Percentiles rank a stretch among this genome's conserved stretches.
Evolutionary conservation across 1,140 invertebrate species (phyloP).

Genomic region (Anastrepha ludens): DNA sequence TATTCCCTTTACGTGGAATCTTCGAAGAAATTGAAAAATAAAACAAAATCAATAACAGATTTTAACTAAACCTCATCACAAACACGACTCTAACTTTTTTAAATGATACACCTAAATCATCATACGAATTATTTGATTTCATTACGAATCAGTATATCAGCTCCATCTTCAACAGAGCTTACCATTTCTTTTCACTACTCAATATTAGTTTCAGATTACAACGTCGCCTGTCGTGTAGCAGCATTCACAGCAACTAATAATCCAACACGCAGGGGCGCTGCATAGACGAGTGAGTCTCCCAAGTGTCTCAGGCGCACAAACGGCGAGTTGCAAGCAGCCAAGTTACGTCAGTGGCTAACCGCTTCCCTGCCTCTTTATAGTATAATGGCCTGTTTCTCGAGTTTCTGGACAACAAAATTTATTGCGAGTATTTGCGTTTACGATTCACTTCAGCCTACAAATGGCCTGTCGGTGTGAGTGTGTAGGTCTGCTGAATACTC

Average conservation of each 20-base stretch:
- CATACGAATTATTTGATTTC: not conserved
- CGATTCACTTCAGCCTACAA: slow-evolving; percentile 44
- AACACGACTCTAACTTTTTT: not conserved
- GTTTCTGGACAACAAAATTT: slow-evolving; percentile 34
- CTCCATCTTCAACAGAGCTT: slow-evolving; percentile 14
- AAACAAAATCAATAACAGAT: no score
- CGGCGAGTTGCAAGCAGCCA: not conserved
- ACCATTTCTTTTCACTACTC: not conserved
- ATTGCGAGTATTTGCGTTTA: slow-evolving; percentile 51
- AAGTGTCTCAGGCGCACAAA: slow-evolving; percentile 39
- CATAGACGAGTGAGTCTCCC: not conserved
- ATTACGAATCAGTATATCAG: not conserved
- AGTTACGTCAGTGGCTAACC: not conserved
- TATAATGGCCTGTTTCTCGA: not conserved
- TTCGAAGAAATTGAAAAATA: no score
- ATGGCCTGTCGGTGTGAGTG: not conserved
- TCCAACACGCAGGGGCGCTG: slow-evolving; percentile 30
- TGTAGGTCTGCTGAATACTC: not conserved
- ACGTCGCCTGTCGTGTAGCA: slow-evolving; percentile 13
- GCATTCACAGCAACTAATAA: slow-evolving; percentile 18
- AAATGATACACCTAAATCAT: not conserved
- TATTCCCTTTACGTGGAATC: no score
- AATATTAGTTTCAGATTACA: slow-evolving; percentile 12
- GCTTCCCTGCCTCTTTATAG: no score
- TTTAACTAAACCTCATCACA: no score